Conservation (phyloP, 2,113 vertebrate species). For the Diphyllodes magnificus region DNA sequence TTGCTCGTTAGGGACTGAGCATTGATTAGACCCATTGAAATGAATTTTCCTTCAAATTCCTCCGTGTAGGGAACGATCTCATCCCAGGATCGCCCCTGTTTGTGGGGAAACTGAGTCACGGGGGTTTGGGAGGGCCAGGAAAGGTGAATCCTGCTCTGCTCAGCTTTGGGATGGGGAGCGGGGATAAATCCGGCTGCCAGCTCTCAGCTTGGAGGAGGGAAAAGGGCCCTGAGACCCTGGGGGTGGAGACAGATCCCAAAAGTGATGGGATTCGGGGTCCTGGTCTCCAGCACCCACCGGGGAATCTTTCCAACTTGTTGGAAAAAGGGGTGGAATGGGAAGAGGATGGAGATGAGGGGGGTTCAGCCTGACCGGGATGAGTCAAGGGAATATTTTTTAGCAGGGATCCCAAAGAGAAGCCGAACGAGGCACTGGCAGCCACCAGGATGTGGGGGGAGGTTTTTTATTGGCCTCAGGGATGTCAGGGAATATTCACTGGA, state of each 20-base stretch:
- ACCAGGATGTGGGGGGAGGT: neutral
- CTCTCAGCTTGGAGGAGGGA: no score
- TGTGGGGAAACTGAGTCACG: neutral
- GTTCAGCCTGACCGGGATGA: neutral
- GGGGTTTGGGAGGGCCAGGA: rapidly evolving
- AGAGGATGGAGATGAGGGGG: rapidly evolving
- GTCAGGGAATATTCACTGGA: neutral
- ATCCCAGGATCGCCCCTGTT: neutral
- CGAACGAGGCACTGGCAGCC: neutral
- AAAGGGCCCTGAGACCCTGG: neutral
- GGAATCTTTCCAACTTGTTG: neutral
- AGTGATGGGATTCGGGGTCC: neutral
- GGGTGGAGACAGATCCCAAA: neutral
- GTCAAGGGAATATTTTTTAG: neutral
- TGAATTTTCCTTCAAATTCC: no score
- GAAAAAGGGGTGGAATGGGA: neutral
- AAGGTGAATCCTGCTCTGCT: neutral
- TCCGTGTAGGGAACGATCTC: rapidly evolving
- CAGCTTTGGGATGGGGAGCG: neutral
- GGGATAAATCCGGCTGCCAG: neutral
- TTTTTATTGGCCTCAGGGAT: neutral
- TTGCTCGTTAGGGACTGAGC: neutral
- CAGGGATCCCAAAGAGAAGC: neutral
- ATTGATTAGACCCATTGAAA: neutral
- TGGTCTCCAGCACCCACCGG: rapidly evolving